phyloP scores from a whole-genome alignment of 2,888 invertebrate species.

The Cephus pulcher region DNA sequence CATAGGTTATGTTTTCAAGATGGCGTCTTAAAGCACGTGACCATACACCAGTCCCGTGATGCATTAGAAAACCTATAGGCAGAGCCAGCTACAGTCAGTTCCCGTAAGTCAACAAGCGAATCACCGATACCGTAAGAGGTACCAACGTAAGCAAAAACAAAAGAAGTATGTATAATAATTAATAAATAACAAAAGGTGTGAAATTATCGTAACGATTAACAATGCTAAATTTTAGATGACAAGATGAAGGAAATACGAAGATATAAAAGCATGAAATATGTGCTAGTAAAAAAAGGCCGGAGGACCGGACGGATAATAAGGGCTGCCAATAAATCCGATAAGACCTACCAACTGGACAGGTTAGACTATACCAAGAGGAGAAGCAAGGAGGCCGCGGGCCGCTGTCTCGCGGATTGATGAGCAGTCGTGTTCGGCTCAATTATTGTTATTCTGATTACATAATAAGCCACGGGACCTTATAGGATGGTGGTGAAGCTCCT shows the following conservation, averaged over 20 bases:
- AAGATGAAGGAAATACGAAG: constrained; percentile 8
- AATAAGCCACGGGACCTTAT: constrained; percentile 19
- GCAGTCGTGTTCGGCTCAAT: constrained; percentile 56
- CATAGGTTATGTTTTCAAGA: neutral
- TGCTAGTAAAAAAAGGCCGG: constrained; percentile 8
- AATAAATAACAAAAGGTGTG: neutral
- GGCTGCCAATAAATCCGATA: neutral
- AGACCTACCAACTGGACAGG: neutral
- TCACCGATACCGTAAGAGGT: neutral
- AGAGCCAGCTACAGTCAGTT: neutral
- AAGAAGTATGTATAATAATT: neutral
- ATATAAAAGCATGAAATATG: neutral
- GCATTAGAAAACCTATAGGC: neutral
- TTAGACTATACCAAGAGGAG: neutral
- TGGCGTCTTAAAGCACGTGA: neutral
- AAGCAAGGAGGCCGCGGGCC: constrained; percentile 36
- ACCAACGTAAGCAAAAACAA: neutral
- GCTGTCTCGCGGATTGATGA: constrained; percentile 60
- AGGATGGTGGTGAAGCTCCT: neutral
- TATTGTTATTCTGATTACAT: constrained; percentile 63
- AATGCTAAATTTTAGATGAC: neutral
- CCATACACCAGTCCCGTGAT: neutral
- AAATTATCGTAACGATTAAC: neutral
- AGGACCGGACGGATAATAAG: constrained; percentile 1
- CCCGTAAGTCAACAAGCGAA: neutral